These are phyloP conservation scores for Coboldia fuscipes DNA, from an alignment of 1,140 invertebrate species.

Conservation along the genomic window DNA sequence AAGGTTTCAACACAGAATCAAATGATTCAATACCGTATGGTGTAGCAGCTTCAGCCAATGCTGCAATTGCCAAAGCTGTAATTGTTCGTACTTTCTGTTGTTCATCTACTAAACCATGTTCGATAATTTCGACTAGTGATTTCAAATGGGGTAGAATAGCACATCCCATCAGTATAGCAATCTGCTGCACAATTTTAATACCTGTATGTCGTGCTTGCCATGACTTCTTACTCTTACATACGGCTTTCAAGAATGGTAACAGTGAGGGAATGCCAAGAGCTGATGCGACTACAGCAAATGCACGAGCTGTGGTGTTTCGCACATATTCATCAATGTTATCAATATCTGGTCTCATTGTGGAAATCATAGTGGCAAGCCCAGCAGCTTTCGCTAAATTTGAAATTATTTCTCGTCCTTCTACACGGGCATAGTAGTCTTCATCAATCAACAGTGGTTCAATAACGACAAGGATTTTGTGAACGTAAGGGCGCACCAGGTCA, in stretches of 20 bases:
- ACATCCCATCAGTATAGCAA: slow-evolving; percentile 99
- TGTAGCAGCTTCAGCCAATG: slow-evolving; percentile 91
- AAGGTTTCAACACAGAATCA: slow-evolving; percentile 94
- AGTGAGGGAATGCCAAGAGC: slow-evolving; percentile 95
- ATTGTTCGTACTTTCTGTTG: slow-evolving; percentile 90
- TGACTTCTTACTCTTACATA: slow-evolving; percentile 97
- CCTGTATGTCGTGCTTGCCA: slow-evolving; percentile 99
- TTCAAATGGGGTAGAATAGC: slow-evolving; percentile 97
- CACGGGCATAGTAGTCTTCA: slow-evolving; percentile 99
- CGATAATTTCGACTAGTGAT: slow-evolving; percentile 97
- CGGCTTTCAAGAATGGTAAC: slow-evolving; percentile 95
- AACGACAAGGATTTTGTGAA: slow-evolving; percentile 98
- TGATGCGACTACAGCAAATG: slow-evolving; percentile 97
- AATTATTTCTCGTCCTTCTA: slow-evolving; percentile 98
- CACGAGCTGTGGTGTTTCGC: slow-evolving; percentile 94
- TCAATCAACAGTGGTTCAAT: slow-evolving; percentile 98
- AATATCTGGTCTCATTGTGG: slow-evolving; percentile 99
- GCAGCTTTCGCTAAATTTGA: slow-evolving; percentile 99
- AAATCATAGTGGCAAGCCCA: slow-evolving; percentile 99
- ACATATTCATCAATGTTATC: slow-evolving; percentile 99
- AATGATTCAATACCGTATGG: slow-evolving; percentile 99
- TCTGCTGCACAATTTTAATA: slow-evolving; percentile 99
- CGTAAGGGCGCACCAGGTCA: slow-evolving; percentile 95
- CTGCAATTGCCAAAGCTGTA: slow-evolving; percentile 94
- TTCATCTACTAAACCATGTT: slow-evolving; percentile 80